A percentile compares a stretch with the other conserved stretches of the same genome.
Evolutionary conservation across 2,113 vertebrate species (phyloP).

Genomic region (Aythya baeri): DNA sequence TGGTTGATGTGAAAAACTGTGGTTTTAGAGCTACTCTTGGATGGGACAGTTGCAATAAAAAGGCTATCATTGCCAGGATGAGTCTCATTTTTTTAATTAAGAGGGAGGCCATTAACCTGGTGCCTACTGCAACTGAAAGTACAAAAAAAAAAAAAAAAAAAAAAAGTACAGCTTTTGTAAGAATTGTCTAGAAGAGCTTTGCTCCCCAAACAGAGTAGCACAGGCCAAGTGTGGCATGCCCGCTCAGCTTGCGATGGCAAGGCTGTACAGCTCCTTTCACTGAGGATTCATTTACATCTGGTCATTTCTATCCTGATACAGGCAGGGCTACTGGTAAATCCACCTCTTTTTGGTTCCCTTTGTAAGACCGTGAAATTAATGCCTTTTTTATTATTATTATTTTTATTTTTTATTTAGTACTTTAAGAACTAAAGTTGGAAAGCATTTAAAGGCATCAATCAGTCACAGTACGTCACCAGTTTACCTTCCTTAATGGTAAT

Average conservation of each 20-base stretch:
- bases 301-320: neutral
- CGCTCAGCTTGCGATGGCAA: neutral
- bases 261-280: neutral
- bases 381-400: too few relatives aligned
- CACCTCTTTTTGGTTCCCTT: neutral
- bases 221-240: too few relatives aligned
- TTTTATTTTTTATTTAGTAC: neutral
- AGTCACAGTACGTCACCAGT: neutral
- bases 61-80: too few relatives aligned
- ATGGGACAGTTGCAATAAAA: neutral
- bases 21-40: neutral
- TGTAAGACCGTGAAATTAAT: neutral
- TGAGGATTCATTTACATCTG: neutral
- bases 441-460: neutral
- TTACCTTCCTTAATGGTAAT: neutral
- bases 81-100: neutral
- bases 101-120: neutral
- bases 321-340: neutral
- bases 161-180: rapidly evolving
- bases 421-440: neutral
- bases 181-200: neutral
- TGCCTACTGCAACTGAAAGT: neutral
- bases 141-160: neutral
- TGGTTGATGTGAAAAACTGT: neutral
- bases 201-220: too few relatives aligned